Base-by-base conservation (phyloP, 2,113 vertebrate genomes). In the Haliaeetus leucogaster region DNA sequence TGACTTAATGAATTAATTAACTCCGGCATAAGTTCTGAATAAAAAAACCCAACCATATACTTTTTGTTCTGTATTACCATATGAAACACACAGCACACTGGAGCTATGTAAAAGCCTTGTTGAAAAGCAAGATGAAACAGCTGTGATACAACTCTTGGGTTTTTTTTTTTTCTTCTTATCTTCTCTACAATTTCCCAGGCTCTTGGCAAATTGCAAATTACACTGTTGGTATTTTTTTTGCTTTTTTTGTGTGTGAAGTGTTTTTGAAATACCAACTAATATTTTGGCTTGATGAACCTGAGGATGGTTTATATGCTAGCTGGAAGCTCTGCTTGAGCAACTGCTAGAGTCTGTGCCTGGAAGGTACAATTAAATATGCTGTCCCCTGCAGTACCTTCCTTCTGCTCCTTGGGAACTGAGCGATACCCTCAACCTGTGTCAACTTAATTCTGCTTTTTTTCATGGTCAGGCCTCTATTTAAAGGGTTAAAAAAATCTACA, bases 351-450 rank as follows among this genome's bases (percentile, higher is more conserved):
- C 66, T 7, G 19, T 34, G 55, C 52, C 71, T 55, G 56, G 40
- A 14, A 45, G 77, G 53, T 40, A 11, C 42, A 13, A 0, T 22
- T 6, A 3, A 6, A 23, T 10, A 4, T 4, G 0, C 25, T 7
- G 47, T 27, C 8, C 16, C 50, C 47, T 30, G 36, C 29, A 4
- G 52, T 2, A n/a, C 8, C 63, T 59, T 27, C 36, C 16, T 3
- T 6, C 77, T 52, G 81, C 65, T 43, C 25, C 7, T 7, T 0
- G 14, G 48, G 58, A 34, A 0, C 58, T 23, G 2, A 0, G 40
- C 4, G 25, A 10, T 34, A 29, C 36, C 36, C 66, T 26, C 70
- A 25, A 3, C 26, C 36, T 3, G 1, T 9, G 29, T 38, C 73
- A 65, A 1, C 43, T 17, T 27, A n/a, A 1, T 17, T 47, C 61